phyloP scores from a whole-genome alignment of 1,140 invertebrate species.

The Zaprionus tsacasi region DNA sequence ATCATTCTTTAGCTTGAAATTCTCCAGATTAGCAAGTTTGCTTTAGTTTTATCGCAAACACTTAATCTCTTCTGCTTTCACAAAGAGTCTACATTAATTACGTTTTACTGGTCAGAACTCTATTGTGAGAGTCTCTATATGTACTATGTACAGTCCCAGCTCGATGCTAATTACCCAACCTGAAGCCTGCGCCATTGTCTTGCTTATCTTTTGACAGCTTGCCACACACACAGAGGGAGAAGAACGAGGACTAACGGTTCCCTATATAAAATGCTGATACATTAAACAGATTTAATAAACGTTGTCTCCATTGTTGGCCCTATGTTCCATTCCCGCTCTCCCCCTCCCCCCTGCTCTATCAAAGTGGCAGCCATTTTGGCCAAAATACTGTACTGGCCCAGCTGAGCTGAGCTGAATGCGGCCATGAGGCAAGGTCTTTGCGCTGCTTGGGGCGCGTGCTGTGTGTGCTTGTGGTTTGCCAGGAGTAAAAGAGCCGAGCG shows the following conservation, averaged over 20 bases:
- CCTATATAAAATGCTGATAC: slow-evolving; percentile 74
- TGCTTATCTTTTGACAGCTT: slow-evolving; percentile 48
- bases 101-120: background rate
- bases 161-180: slow-evolving; percentile 59
- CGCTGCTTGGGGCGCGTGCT: slow-evolving; percentile 1
- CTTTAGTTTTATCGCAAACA: background rate
- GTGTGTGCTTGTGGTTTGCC: slow-evolving; percentile 27
- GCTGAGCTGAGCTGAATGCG: slow-evolving; percentile 1
- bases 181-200: slow-evolving; percentile 30
- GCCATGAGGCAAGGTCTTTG: slow-evolving; percentile 13
- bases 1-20: background rate
- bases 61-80: background rate
- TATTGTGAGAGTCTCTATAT: background rate
- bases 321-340: background rate
- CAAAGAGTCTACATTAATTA: background rate
- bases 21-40: background rate
- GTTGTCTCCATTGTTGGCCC: slow-evolving; percentile 51
- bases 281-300: slow-evolving; percentile 83
- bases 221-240: slow-evolving; percentile 17
- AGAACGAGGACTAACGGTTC: slow-evolving; percentile 5
- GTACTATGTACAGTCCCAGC: background rate
- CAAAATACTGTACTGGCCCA: background rate
- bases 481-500: slow-evolving; percentile 26
- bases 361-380: slow-evolving; percentile 10
- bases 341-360: background rate